These are phyloP conservation scores for Chascanopsetta lugubris DNA, from an alignment of 2,113 vertebrate genomes.

Conservation along the genomic window DNA sequence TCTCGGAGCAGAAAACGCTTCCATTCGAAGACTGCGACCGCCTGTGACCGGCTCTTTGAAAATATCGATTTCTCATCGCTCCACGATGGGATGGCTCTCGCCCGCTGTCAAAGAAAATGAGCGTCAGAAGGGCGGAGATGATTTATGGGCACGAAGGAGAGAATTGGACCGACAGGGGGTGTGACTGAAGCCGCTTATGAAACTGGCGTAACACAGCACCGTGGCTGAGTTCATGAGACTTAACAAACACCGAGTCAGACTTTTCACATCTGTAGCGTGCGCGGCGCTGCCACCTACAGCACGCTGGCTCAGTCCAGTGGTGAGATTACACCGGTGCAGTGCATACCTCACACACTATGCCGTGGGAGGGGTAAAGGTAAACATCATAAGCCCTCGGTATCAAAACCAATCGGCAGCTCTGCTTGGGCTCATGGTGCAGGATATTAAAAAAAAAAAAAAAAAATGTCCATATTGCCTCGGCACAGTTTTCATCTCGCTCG, in stretches of 20 bases:
- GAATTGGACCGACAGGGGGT: constrained; percentile 36
- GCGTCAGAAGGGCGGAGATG: constrained; percentile 1
- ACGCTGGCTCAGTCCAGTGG: not conserved
- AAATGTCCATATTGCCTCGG: constrained; percentile 19
- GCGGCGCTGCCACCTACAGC: constrained; percentile 16
- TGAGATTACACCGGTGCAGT: not conserved
- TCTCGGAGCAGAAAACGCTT: not conserved
- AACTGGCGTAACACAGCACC: not conserved
- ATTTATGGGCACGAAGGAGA: constrained; percentile 22
- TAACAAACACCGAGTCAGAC: too few relatives aligned
- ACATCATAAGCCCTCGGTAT: constrained; percentile 4
- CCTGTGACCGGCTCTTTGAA: constrained; percentile 16
- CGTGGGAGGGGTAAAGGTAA: not conserved
- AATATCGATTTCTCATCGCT: constrained; percentile 39
- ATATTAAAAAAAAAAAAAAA: too few relatives aligned
- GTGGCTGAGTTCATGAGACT: not conserved
- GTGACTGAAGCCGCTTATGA: constrained; percentile 11
- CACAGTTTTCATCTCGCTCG: constrained; percentile 7
- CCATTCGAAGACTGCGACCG: constrained; percentile 1
- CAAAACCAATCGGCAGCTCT: constrained; percentile 22
- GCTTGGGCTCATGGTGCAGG: too few relatives aligned
- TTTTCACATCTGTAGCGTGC: not conserved
- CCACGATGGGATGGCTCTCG: constrained; percentile 34
- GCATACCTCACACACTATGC: not conserved
- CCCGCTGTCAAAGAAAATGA: constrained; percentile 34